Conservation (phyloP, 2,888 invertebrate genomes). For the Dryocosmus kuriphilus region DNA sequence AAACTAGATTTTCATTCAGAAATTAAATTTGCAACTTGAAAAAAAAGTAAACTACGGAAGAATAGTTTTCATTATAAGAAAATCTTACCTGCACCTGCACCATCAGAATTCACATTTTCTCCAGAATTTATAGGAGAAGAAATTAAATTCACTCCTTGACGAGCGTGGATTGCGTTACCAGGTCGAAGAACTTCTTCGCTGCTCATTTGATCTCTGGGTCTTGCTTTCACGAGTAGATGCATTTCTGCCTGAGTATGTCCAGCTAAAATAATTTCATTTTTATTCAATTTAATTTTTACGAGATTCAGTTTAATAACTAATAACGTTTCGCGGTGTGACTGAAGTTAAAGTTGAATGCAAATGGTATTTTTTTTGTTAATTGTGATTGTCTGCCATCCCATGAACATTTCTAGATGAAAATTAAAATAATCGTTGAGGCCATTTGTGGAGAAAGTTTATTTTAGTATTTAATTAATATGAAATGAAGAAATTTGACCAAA, state of each 20-base stretch:
- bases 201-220: slow-evolving; percentile 88
- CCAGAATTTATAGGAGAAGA: slow-evolving; percentile 79
- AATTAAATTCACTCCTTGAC: slow-evolving; percentile 75
- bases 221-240: slow-evolving; percentile 87
- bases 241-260: slow-evolving; percentile 90
- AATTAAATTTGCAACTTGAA: too few species aligned
- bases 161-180: slow-evolving; percentile 74
- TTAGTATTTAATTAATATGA: too few species aligned
- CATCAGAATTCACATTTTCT: slow-evolving; percentile 63
- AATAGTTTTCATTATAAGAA: background rate
- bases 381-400: too few species aligned
- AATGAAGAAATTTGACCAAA: too few species aligned
- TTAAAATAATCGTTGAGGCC: too few species aligned
- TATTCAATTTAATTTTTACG: slow-evolving; percentile 17
- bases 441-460: too few species aligned
- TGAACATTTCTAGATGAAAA: too few species aligned
- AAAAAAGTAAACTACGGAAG: background rate
- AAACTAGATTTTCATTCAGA: too few species aligned
- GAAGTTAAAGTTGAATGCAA: too few species aligned
- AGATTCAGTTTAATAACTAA: slow-evolving; percentile 15
- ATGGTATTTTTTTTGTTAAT: too few species aligned
- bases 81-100: slow-evolving; percentile 55
- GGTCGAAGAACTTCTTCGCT: slow-evolving; percentile 85
- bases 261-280: slow-evolving; percentile 74
- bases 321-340: too few species aligned